A percentile compares a stretch with the other conserved stretches of the same genome.
These are phyloP conservation scores for Megaceryle torquata DNA, from an alignment of 2,113 vertebrate species.

Conservation along the genomic window DNA sequence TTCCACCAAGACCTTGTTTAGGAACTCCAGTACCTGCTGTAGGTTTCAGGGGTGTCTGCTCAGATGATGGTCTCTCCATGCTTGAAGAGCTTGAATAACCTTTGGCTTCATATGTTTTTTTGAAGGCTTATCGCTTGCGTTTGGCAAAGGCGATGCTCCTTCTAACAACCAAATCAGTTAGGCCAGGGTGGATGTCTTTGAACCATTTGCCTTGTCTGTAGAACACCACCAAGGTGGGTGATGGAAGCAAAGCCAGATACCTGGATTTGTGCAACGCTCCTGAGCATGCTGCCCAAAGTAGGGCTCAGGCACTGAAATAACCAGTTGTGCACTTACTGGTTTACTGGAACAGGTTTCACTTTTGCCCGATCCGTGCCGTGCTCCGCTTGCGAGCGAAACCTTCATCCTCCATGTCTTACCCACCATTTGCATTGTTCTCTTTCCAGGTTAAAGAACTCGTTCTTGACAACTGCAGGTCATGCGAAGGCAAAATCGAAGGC, in stretches of 20 bases:
- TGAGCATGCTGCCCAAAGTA: background rate
- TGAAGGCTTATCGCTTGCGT: background rate
- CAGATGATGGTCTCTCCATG: background rate
- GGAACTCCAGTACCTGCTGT: background rate
- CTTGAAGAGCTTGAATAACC: background rate
- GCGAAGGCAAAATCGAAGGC: conserved; percentile 94
- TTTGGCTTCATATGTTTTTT: background rate
- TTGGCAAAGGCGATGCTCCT: background rate
- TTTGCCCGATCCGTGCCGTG: background rate
- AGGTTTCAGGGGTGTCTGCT: background rate
- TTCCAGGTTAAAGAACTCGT: conserved; percentile 95
- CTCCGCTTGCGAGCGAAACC: background rate
- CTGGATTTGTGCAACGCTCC: background rate
- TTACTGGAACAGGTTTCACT: background rate
- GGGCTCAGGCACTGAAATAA: background rate
- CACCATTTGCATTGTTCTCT: background rate
- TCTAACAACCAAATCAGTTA: too few species aligned
- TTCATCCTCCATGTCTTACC: rapidly evolving
- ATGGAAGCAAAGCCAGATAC: background rate
- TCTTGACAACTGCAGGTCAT: conserved; percentile 95
- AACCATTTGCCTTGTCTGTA: background rate
- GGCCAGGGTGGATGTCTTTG: background rate
- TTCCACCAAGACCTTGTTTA: background rate
- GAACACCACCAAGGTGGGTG: background rate
- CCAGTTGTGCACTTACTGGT: rapidly evolving